A percentile compares a stretch with the other conserved stretches of the same genome.
Conservation (phyloP, 2,797 vertebrate species). For the Sardinella longiceps region DNA sequence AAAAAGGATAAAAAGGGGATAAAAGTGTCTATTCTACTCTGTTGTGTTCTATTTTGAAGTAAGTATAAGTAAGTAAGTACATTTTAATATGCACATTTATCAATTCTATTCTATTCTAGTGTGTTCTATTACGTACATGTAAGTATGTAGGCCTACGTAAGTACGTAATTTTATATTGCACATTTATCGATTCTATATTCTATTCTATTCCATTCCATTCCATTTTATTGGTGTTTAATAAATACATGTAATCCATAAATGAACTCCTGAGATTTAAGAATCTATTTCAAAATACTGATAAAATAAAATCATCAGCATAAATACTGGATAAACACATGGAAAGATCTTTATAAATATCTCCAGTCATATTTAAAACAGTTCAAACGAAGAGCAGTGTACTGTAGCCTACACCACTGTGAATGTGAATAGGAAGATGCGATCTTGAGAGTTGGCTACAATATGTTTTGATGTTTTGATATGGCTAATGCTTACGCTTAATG, state of each 20-base stretch:
- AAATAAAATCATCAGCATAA: neutral
- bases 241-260: neutral
- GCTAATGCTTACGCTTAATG: neutral
- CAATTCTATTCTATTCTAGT: too few relatives aligned
- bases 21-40: neutral
- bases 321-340: neutral
- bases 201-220: too few relatives aligned
- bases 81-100: too few relatives aligned
- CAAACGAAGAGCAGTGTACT: neutral
- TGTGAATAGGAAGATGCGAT: neutral
- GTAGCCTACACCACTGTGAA: too few relatives aligned
- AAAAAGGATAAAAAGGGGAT: too few relatives aligned
- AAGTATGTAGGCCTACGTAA: too few relatives aligned
- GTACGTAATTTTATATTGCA: too few relatives aligned
- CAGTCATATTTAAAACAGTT: neutral
- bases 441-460: slow-evolving; percentile 7
- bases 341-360: neutral
- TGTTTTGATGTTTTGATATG: neutral
- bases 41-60: too few relatives aligned
- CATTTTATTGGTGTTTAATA: neutral
- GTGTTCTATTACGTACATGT: too few relatives aligned
- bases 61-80: too few relatives aligned
- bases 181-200: too few relatives aligned
- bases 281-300: neutral
- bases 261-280: neutral